phyloP scores from a whole-genome alignment of 2,113 vertebrate genomes.

The Athene cunicularia region DNA sequence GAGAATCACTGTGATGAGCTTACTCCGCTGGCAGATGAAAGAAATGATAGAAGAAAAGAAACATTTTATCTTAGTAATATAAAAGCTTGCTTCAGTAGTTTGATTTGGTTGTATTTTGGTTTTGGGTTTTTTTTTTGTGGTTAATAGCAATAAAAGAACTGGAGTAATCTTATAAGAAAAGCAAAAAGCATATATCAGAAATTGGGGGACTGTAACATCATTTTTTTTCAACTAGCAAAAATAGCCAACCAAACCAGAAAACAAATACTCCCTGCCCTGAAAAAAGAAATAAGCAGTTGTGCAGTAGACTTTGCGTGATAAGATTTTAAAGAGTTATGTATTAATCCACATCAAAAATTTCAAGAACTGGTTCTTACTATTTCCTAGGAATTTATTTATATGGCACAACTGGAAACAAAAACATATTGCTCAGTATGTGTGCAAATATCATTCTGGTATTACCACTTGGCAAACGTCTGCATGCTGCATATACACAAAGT shows the following conservation, averaged over 20 bases:
- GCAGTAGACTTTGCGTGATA: neutral
- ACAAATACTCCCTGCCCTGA: neutral
- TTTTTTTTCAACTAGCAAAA: neutral
- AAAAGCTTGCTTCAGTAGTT: neutral
- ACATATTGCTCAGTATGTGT: accelerated
- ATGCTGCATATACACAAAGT: neutral
- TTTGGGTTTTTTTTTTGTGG: neutral
- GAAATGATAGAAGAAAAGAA: neutral
- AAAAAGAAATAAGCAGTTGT: neutral
- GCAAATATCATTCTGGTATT: neutral
- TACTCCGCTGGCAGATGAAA: neutral
- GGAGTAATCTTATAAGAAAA: neutral
- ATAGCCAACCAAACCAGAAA: neutral
- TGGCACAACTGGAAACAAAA: neutral
- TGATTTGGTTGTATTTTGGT: no score
- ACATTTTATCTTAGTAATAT: neutral
- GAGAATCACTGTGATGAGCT: neutral
- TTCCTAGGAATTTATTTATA: neutral
- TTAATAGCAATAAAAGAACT: neutral
- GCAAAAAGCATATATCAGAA: neutral
- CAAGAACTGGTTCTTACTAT: neutral
- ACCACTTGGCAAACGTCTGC: neutral
- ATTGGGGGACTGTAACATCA: neutral
- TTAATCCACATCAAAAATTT: neutral
- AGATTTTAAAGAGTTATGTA: neutral